Evolutionary conservation across 37 sponge, comb jelly and placozoan species (phyloP), one percentile per base, ranked within the genome.

Genomic region (Haliclona indistincta): DNA sequence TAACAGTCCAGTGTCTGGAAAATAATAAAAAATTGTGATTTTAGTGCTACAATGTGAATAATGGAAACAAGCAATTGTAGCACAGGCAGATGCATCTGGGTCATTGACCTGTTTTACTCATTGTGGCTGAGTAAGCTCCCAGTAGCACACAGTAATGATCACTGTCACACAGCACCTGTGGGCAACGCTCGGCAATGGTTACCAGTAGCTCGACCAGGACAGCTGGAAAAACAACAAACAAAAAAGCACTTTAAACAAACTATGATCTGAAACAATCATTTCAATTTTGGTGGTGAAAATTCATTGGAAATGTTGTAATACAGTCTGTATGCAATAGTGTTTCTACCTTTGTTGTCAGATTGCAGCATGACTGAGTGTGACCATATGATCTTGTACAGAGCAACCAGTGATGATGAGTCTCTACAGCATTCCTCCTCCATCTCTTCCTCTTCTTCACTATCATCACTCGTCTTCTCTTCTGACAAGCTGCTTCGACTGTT

Each of bases 121-220:
- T 28, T 38, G 83, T 76, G 1, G 83, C 83, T 30, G 71, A 71
- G 70, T 91, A 91, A 43, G 88, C 78, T 23, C 81, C 75, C 47
- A 91, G 68, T 53, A 91, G 53, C 10, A 73, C 44, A 30, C 65
- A 30, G 17, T 62, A 32, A 33, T 84, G 85, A 47, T 54, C 7
- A 19, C 35, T 73, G 8, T 54, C 43, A 3, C 2, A 3, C n/a
- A 68, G 38, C 0, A 75, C 64, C 5, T 42, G 45, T 0, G 63
- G 72, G 34, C 35, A 3, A 52, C 39, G 17, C 63, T 49, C 73
- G 33, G 78, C 67, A 10, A 82, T 36, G 0, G 78, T 22, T 26
- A 84, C 66, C 56, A 89, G 71, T 75, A 89, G 58, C 58, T 69
- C 69, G 3, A 89, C 75, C 43, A 84, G 37, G 15, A 39, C 32